Evolutionary conservation across 2,888 invertebrate genomes (phyloP), one percentile per base, ranked within the genome.

Genomic region (Chelonus formosanus): DNA sequence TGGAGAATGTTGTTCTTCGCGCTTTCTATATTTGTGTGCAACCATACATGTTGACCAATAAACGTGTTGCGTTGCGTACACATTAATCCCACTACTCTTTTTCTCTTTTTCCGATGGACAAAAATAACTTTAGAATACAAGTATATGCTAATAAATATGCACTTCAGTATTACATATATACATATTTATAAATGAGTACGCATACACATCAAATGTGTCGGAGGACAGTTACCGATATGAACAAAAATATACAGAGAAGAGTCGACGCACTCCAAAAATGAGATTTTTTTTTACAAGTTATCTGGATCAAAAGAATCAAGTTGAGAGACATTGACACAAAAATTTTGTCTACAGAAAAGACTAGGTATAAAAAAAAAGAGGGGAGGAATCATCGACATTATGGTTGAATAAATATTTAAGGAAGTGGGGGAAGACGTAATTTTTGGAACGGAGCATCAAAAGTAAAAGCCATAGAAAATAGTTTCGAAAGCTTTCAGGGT

Each of bases 71-170:
- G 54, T 62, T 65, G 55, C 54, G 65, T 47, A 65, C 45, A 56
- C 55, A 60, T 52, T 50, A 36, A 20, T 20, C 40, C 10, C 52
- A 48, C 60, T 43, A 31, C 35, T 35, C 62, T 47, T 66, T 34
- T 40, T 20, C 32, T 47, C 32, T 58, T 59, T 56, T 43, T 55
- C 61, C n/a, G 55, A 54, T 63, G 55, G 55, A 65, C 68, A 52
- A 69, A 69, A 72, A 72, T 72, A 72, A 67, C 67, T 67, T 60
- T 63, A 53, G 44, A 61, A 55, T 43, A 56, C 60, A 65, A 20
- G 20, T 20, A 20, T 20, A 20, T 20, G 20, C 20, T 20, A 20
- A 20, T 20, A 20, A 20, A 20, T 20, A 20, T 20, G 20, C 20
- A 20, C 20, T 20, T 20, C 20, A 20, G 20, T 20, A 20, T 20